phyloP scores from a whole-genome alignment of 2,888 invertebrate genomes.

The Gryllus longicercus region DNA sequence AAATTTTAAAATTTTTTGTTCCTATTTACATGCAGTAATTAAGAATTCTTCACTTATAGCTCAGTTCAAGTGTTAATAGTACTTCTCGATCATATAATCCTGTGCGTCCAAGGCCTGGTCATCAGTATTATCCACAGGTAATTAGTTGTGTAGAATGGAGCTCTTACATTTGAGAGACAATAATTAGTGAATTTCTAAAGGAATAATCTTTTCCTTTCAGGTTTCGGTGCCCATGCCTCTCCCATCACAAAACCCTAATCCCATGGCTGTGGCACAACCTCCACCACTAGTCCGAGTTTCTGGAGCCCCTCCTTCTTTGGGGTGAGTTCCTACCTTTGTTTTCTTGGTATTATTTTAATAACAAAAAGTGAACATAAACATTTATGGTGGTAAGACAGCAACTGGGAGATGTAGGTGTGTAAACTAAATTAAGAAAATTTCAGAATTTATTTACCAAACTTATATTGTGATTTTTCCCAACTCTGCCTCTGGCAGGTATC shows the following conservation, averaged over 20 bases:
- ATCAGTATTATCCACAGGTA: conserved; percentile 36
- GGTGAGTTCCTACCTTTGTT: conserved; percentile 43
- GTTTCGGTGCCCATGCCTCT: conserved; percentile 34
- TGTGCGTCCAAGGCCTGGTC: conserved; percentile 31
- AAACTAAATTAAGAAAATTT: too few species aligned
- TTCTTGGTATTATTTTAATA: neutral
- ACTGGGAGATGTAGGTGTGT: too few species aligned
- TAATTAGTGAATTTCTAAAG: too few species aligned
- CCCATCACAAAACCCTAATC: conserved; percentile 43
- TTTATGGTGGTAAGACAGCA: too few species aligned
- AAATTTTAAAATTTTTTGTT: too few species aligned
- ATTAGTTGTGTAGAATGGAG: neutral
- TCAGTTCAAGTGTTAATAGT: conserved; percentile 43
- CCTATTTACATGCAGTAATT: too few species aligned
- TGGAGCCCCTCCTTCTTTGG: conserved; percentile 48
- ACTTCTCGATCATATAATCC: conserved; percentile 30
- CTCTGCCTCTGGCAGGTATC: too few species aligned
- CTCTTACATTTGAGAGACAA: neutral
- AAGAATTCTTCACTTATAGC: conserved; percentile 42
- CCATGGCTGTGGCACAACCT: conserved; percentile 47
- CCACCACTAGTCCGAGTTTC: conserved; percentile 55
- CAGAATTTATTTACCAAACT: too few species aligned
- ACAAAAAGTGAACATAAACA: neutral
- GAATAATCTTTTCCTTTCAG: conserved; percentile 21
- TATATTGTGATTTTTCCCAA: too few species aligned